phyloP scores from a whole-genome alignment of 2,113 vertebrate genomes.

The Melanostigma gelatinosum region DNA sequence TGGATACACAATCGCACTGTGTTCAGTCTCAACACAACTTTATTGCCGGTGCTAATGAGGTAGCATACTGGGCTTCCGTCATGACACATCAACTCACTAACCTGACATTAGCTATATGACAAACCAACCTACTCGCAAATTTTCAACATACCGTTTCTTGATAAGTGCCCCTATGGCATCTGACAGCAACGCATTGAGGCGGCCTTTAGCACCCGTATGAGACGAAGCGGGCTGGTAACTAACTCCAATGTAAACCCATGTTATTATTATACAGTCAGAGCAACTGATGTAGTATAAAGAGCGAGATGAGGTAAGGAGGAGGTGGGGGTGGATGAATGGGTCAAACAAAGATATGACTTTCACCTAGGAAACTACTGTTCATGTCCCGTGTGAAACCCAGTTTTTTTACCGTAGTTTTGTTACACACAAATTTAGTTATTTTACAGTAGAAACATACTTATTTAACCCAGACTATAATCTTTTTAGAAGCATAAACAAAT shows the following conservation, averaged over 20 bases:
- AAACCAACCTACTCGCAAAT: neutral
- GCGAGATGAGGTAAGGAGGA: neutral
- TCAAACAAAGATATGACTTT: too few relatives aligned
- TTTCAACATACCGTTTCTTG: neutral
- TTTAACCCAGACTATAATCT: neutral
- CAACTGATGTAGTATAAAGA: neutral
- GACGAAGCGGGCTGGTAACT: neutral
- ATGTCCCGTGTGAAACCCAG: neutral
- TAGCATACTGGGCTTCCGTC: neutral
- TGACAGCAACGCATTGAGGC: neutral
- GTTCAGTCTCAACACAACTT: neutral
- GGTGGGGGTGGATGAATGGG: too few relatives aligned
- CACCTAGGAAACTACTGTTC: neutral
- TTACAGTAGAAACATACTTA: neutral
- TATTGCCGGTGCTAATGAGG: neutral
- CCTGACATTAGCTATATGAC: too few relatives aligned
- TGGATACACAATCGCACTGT: neutral
- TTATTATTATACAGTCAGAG: neutral
- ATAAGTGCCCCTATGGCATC: neutral
- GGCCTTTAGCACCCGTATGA: neutral
- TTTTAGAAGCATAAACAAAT: neutral
- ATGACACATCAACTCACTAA: neutral
- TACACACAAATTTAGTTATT: neutral
- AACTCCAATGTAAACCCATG: neutral
- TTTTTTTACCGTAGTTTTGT: neutral